Conservation (phyloP, 2,888 invertebrate genomes). For the Ormia ochracea region DNA sequence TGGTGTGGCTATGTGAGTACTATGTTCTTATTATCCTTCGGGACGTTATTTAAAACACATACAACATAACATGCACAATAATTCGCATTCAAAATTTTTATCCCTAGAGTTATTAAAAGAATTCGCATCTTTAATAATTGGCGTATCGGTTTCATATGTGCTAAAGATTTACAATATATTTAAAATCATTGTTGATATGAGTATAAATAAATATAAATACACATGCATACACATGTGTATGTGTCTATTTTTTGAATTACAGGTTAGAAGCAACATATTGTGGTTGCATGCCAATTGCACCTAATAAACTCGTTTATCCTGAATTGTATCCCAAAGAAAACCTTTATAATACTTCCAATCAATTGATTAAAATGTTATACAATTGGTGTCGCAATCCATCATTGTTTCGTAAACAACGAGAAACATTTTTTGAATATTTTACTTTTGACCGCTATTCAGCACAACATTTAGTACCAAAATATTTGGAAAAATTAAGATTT, state of each 20-base stretch:
- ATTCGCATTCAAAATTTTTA: too few species aligned
- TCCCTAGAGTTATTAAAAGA: too few species aligned
- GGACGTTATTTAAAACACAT: background rate
- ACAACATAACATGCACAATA: too few species aligned
- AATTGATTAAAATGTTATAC: conserved; percentile 79
- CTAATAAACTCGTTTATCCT: conserved; percentile 83
- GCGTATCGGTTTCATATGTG: too few species aligned
- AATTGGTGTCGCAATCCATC: conserved; percentile 78
- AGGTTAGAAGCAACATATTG: conserved; percentile 84
- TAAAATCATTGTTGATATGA: too few species aligned
- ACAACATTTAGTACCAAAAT: conserved; percentile 75
- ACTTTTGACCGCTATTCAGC: conserved; percentile 76
- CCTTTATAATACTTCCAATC: conserved; percentile 80
- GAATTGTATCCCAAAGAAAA: conserved; percentile 83
- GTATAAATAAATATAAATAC: too few species aligned
- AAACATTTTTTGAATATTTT: conserved; percentile 74
- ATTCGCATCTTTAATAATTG: too few species aligned
- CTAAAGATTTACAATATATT: too few species aligned
- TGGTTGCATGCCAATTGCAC: conserved; percentile 84
- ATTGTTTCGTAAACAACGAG: conserved; percentile 73
- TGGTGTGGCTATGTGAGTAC: conserved; percentile 84
- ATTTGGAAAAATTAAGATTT: conserved; percentile 73
- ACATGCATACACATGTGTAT: background rate
- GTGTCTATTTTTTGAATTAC: conserved; percentile 33
- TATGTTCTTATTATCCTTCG: too few species aligned